Base-by-base conservation (phyloP, 2,797 vertebrate genomes). In the Champsocephalus gunnari region DNA sequence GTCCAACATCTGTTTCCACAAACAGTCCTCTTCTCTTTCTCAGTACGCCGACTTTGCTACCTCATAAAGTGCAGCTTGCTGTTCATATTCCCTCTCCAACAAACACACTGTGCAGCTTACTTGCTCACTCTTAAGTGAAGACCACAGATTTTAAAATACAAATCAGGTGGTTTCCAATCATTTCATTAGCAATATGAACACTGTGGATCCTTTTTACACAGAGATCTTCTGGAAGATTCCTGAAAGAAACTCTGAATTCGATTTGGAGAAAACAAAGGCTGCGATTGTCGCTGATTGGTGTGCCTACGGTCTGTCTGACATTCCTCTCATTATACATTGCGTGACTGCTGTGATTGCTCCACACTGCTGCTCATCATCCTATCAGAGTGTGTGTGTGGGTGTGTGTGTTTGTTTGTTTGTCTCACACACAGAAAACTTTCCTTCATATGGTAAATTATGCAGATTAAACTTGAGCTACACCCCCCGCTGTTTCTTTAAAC, bases 281-380 rank as follows among this genome's bases (percentile, higher is more conserved):
- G 58, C 0, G 7, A 50, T 65, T 58, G 77, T 73, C 41, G 1
- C 12, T 57, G 44, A 57, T n/a, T 72, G 7, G 10, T 50, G 70
- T 43, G 53, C 28, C 59, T 58, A 13, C 66, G 21, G 59, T 71
- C 57, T 77, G 69, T 54, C 73, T 84, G 66, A 77, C 80, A 86
- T 84, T 83, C 82, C 71, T 71, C 73, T 79, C 66, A 80, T 88
- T 80, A 87, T 77, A 60, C 66, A 64, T 69, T 68, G 83, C 87
- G 34, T 88, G 86, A 87, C 75, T 63, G 49, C 77, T 65, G 71
- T 86, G 77, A 89, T 91, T 87, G 86, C 60, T 60, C 66, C 87
- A 85, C 72, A 63, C 77, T 73, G 81, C 81, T 84, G 69, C 86
- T 89, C 86, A 90, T 91, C 82, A 83, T 43, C 19, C 58, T 66